A percentile compares a stretch with the other conserved stretches of the same genome.
Evolutionary conservation across 2,113 vertebrate species (phyloP).

Genomic region (Toxostoma redivivum): DNA sequence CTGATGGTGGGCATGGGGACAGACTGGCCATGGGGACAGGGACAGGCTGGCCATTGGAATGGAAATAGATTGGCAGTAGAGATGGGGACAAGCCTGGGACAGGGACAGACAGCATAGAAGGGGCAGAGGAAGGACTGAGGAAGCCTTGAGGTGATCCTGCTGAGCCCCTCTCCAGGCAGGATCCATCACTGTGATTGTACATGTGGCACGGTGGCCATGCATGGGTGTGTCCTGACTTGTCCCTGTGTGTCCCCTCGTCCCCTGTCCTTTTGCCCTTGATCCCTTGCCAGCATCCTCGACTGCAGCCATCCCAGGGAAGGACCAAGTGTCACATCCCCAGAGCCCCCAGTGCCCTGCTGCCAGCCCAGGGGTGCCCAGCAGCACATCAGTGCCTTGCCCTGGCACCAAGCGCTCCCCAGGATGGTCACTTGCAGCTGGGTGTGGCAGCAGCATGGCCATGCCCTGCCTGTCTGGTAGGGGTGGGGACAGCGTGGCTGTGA

Average conservation of each 20-base stretch:
- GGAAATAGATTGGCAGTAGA: not conserved
- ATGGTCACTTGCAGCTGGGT: not conserved
- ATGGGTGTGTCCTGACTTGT: accelerated
- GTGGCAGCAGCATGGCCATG: not conserved
- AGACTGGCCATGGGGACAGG: not conserved
- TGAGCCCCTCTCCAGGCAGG: not conserved
- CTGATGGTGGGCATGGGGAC: not conserved
- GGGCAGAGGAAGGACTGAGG: not conserved
- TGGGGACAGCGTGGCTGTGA: no score
- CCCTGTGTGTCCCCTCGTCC: not conserved
- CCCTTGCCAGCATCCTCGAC: not conserved
- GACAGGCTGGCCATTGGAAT: not conserved
- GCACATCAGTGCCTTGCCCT: not conserved
- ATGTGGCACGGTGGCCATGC: not conserved
- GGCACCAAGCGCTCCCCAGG: not conserved
- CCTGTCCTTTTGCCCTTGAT: not conserved
- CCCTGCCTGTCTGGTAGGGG: not conserved
- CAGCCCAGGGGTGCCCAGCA: not conserved
- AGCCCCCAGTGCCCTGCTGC: not conserved
- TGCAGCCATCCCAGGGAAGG: not conserved
- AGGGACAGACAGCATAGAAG: not conserved
- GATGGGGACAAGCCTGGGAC: not conserved
- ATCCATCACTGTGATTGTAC: accelerated
- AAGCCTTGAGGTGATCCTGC: not conserved
- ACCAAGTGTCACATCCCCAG: not conserved